Conservation (phyloP, 2,113 vertebrate species). For the Neomonachus schauinslandi region DNA sequence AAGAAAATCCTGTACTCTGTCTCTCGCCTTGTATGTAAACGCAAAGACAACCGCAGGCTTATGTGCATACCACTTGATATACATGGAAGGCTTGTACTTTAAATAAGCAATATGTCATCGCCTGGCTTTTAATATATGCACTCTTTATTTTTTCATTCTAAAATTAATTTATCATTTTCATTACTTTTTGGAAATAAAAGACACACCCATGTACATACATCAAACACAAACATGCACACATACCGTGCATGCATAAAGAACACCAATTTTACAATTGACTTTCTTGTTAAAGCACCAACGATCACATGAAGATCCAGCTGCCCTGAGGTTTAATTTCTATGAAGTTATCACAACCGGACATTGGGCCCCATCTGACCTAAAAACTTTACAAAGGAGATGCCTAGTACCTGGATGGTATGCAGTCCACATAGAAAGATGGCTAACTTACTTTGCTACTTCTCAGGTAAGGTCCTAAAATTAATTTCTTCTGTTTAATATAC, state of each 20-base stretch:
- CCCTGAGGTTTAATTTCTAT: constrained; percentile 94
- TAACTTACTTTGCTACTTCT: constrained; percentile 91
- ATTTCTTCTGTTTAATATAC: rapidly evolving
- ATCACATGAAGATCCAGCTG: constrained; percentile 94
- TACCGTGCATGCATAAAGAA: neutral
- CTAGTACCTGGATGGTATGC: constrained; percentile 94
- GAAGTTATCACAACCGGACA: constrained; percentile 92
- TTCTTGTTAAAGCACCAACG: constrained; percentile 91
- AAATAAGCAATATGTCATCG: neutral
- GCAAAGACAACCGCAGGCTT: neutral
- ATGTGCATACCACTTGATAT: neutral
- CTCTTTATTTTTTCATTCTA: neutral
- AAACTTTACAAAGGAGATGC: constrained; percentile 93
- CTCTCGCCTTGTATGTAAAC: neutral
- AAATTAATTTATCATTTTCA: neutral
- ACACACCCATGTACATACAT: neutral
- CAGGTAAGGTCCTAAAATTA: constrained; percentile 87
- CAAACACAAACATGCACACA: neutral
- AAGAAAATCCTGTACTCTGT: neutral
- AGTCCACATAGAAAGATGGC: constrained; percentile 94
- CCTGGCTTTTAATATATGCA: neutral
- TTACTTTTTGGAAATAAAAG: neutral
- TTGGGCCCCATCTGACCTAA: constrained; percentile 88
- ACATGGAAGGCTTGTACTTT: neutral
- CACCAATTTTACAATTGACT: neutral